Conservation (phyloP, 2,113 vertebrate species). For the Salvator merianae region DNA sequence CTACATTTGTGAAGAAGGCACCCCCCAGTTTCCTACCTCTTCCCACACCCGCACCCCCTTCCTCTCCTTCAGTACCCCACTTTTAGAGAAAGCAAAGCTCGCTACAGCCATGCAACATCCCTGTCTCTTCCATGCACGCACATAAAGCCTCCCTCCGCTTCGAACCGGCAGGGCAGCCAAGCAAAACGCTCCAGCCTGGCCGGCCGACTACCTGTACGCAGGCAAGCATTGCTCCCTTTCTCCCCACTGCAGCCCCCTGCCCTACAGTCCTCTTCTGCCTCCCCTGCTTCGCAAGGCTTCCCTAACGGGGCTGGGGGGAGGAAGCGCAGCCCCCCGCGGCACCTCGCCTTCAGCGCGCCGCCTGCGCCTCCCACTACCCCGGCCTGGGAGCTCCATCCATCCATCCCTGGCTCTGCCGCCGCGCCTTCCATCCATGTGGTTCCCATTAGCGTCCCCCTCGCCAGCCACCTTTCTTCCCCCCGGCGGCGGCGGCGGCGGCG, state of each 20-base stretch:
- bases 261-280: background rate
- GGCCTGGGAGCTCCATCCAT: constrained; percentile 13
- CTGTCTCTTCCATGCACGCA: background rate
- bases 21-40: background rate
- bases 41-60: background rate
- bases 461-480: constrained; percentile 5
- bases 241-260: background rate
- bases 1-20: background rate
- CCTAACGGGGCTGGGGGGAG: background rate
- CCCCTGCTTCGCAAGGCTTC: background rate
- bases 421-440: constrained; percentile 9
- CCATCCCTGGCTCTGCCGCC: background rate
- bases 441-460: background rate
- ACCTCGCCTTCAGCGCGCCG: background rate
- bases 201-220: constrained; percentile 10
- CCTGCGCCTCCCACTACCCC: background rate
- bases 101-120: too few species aligned
- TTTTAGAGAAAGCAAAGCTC: too few species aligned
- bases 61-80: too few species aligned
- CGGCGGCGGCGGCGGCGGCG: constrained; percentile 8
- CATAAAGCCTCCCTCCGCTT: too few species aligned
- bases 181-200: too few species aligned
- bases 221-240: background rate
- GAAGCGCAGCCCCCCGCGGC: background rate
- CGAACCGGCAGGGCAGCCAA: constrained; percentile 17